phyloP scores from a whole-genome alignment of 1,140 invertebrate genomes.

The Pentalonia nigronervosa region DNA sequence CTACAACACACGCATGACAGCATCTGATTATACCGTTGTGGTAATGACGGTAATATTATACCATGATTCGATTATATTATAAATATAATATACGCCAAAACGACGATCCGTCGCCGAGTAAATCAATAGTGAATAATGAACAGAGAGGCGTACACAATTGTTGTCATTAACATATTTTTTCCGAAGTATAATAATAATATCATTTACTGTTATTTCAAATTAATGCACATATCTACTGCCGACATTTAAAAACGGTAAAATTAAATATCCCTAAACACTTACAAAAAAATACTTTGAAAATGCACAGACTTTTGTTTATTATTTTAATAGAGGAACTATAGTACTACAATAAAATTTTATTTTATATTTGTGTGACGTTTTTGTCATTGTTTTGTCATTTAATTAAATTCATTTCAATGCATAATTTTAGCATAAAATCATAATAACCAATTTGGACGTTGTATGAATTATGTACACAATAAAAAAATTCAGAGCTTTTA shows the following conservation, averaged over 20 bases:
- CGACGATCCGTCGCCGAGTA: too few relatives aligned
- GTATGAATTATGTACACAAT: background rate
- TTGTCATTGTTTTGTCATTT: background rate
- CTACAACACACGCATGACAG: background rate
- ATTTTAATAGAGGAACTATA: background rate
- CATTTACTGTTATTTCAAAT: too few relatives aligned
- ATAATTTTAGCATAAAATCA: slow-evolving; percentile 21
- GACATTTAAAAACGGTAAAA: too few relatives aligned
- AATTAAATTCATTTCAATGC: background rate
- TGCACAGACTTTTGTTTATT: background rate
- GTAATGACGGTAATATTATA: too few relatives aligned
- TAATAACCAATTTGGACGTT: background rate
- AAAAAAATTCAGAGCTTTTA: background rate
- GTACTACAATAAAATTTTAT: background rate
- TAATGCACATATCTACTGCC: too few relatives aligned
- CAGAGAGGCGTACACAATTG: too few relatives aligned
- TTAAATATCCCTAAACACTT: too few relatives aligned
- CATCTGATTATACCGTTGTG: background rate
- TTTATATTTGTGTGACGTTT: background rate
- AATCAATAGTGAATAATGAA: too few relatives aligned
- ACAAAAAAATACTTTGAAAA: background rate
- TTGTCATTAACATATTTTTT: too few relatives aligned
- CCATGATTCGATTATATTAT: too few relatives aligned
- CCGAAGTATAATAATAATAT: too few relatives aligned
- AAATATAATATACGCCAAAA: too few relatives aligned